Base-by-base conservation (phyloP, 2,888 invertebrate species). In the Diachrysia chrysitis region DNA sequence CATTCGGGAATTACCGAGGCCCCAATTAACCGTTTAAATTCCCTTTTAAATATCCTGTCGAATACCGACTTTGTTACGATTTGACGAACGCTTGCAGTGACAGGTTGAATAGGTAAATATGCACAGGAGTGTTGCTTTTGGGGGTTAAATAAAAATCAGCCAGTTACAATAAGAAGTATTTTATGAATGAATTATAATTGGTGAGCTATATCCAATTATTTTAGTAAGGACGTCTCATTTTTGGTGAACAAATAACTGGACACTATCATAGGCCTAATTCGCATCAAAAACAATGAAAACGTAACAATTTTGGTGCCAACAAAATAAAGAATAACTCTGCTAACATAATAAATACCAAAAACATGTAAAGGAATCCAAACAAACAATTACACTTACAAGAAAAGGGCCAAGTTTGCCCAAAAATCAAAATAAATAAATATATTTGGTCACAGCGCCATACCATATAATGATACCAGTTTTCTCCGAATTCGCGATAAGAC, bases 401-500 rank as follows among this genome's bases (percentile, higher is more conserved):
- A n/a, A 42, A 53, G 60, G 55, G 56, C 61, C 76, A 54, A 51
- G 76, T 58, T 59, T 23, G 14, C 6, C 16, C n/a, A 69, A 67
- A 82, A 66, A 63, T 67, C 65, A 69, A 81, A 79, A 71, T 64
- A 81, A 66, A 72, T 66, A 81, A 69, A 64, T 70, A 74, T 0
- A 80, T 65, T 72, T 66, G 57, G 62, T 60, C 51, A 59, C 53
- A 63, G 48, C 42, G 35, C 46, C 53, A 23, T 76, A 77, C 69
- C 69, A 56, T 68, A 66, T 51, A 51, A 51, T 71, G 76, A 79
- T 72, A 73, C 72, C 82, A 81, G 81, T 86, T 86, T 88, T 85
- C 86, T 83, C 84, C 79, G 87, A 86, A 91, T 88, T 89, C 81
- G 84, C 86, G 92, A 93, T 93, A 93, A 93, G 87, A 85, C 83